phyloP scores from a whole-genome alignment of 2,888 invertebrate genomes.

The Pyrrhia umbra region DNA sequence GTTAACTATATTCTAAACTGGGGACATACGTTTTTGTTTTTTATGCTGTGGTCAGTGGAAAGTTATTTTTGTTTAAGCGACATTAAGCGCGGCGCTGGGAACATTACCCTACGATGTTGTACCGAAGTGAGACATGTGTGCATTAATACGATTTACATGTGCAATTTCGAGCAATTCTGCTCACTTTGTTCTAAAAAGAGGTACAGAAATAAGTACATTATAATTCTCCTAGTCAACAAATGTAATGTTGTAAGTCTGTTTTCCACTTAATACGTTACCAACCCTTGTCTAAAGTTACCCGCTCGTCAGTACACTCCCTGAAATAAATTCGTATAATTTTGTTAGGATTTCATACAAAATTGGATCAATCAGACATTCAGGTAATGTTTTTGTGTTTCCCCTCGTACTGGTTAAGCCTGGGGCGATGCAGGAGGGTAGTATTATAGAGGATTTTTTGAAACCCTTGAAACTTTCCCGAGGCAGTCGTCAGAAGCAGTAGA shows the following conservation, averaged over 20 bases:
- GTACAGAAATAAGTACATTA: not conserved
- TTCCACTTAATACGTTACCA: slow-evolving; percentile 10
- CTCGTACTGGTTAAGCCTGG: slow-evolving; percentile 20
- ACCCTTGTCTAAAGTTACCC: slow-evolving; percentile 21
- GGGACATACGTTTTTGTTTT: slow-evolving; percentile 37
- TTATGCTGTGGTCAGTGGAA: slow-evolving; percentile 37
- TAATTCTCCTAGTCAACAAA: not conserved
- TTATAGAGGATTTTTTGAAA: slow-evolving; percentile 27
- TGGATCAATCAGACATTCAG: slow-evolving; percentile 42
- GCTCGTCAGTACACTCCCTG: not conserved
- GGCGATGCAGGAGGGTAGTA: slow-evolving; percentile 33
- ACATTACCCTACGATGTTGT: slow-evolving; percentile 39
- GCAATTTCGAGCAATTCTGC: slow-evolving; percentile 11
- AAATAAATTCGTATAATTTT: slow-evolving; percentile 34
- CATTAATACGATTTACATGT: slow-evolving; percentile 43
- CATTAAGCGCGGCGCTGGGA: slow-evolving; percentile 28
- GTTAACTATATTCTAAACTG: slow-evolving; percentile 57
- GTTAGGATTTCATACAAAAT: slow-evolving; percentile 37
- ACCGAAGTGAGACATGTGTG: slow-evolving; percentile 31
- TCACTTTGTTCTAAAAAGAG: slow-evolving; percentile 25
- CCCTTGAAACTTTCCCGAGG: slow-evolving; percentile 30
- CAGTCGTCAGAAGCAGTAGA: slow-evolving; percentile 34
- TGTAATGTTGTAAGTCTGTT: not conserved
- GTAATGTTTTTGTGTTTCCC: slow-evolving; percentile 52
- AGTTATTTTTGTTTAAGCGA: slow-evolving; percentile 49